These are phyloP conservation scores for Salminus brasiliensis DNA, from an alignment of 2,113 vertebrate species.

Conservation along the genomic window DNA sequence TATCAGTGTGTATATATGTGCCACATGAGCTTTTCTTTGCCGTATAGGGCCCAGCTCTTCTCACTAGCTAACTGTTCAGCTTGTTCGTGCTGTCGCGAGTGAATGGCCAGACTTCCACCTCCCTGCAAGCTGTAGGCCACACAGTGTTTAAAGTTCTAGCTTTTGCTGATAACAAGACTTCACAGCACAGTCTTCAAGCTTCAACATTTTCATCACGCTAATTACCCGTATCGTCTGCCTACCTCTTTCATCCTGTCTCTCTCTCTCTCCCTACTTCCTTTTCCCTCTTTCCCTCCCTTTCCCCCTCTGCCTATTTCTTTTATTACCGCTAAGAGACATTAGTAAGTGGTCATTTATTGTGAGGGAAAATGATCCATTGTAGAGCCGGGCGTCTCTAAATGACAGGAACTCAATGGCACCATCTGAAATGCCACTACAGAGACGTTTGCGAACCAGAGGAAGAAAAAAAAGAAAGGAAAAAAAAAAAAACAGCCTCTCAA, in stretches of 20 bases:
- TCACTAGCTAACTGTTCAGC: no score
- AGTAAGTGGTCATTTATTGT: conserved; percentile 32
- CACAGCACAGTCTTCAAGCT: no score
- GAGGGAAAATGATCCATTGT: conserved; percentile 2
- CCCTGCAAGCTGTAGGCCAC: no score
- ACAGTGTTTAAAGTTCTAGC: no score
- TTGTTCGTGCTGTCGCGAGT: no score
- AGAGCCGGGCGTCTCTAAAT: conserved; percentile 35
- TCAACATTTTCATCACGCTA: no score
- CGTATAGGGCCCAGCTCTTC: no score
- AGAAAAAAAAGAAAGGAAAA: conserved; percentile 34
- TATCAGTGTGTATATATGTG: no score
- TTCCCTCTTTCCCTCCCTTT: neutral
- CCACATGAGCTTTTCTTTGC: no score
- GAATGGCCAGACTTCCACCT: no score
- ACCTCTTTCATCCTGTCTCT: neutral
- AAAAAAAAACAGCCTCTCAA: conserved; percentile 13
- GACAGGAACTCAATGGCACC: conserved; percentile 46
- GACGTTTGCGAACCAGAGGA: conserved; percentile 25
- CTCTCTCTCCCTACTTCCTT: neutral
- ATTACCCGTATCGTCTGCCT: no score
- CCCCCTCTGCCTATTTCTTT: conserved; percentile 1
- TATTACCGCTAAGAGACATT: conserved; percentile 30
- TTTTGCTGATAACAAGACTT: no score
- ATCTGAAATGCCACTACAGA: conserved; percentile 45